Evolutionary conservation across 2,797 vertebrate species (phyloP), one percentile per base, ranked within the genome.

Genomic region (Eupleurogrammus muticus): DNA sequence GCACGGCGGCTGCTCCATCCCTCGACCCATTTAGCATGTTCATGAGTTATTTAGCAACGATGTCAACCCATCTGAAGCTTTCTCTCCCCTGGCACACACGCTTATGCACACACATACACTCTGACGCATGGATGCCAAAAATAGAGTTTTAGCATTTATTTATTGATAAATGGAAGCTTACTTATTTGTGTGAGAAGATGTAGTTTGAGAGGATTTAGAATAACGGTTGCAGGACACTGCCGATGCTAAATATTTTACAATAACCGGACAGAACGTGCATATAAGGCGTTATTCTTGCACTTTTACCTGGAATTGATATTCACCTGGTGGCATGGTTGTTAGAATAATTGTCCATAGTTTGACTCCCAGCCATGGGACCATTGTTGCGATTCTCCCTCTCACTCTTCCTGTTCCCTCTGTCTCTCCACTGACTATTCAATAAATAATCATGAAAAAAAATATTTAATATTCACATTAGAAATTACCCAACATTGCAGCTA

Each of bases 31-130:
- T 90, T 90, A 87, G 76, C 72, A 51, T 44, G 78, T 78, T 90
- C 89, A 91, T 93, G 79, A 89, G 80, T 91, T 90, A 91, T 93
- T 91, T 88, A 92, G 73, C 38, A 66, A 72, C 65, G 65, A 48
- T 79, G 82, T 80, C 75, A 80, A 52, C 64, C 71, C 66, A 73
- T 74, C 70, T 76, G 59, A 80, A 75, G 66, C 53, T 7, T 48
- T 5, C 49, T 70, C 56, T 75, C 38, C 20, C 19, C 1, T 7
- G 42, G 47, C 70, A 49, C 2, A 0, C 58, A 66, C 57, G 64
- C 60, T 23, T 10, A 17, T 40, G 21, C 13, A 42, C 20, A 14
- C 51, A 55, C 21, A 60, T 32, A 32, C 9, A 68, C 36, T 20
- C 58, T 47, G 5, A 59, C 70, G 46, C 53, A 20, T 44, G 48